Evolutionary conservation across 2,797 vertebrate species (phyloP).

Genomic region (Oceanodroma leucorhoa): DNA sequence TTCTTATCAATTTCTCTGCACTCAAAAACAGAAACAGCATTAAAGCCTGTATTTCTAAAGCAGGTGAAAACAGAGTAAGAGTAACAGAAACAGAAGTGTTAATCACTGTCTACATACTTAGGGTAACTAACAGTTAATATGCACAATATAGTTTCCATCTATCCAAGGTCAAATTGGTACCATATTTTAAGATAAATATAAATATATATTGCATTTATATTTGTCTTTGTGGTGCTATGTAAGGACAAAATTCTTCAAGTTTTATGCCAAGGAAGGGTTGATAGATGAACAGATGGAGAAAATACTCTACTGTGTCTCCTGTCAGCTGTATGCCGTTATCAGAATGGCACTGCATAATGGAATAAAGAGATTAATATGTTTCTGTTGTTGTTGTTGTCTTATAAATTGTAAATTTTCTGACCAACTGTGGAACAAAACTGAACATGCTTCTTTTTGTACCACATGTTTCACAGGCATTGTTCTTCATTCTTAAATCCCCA

Average conservation of each 20-base stretch:
- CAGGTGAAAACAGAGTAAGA: background rate
- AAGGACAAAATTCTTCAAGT: background rate
- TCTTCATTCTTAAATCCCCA: background rate
- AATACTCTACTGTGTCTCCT: background rate
- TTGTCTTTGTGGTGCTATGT: background rate
- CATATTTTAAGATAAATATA: background rate
- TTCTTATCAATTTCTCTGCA: background rate
- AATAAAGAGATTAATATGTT: slow-evolving; percentile 1
- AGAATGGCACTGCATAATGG: background rate
- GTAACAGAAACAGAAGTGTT: background rate
- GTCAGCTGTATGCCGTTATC: slow-evolving; percentile 11
- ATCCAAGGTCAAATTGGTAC: background rate
- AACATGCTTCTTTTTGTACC: background rate
- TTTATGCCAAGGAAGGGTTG: background rate
- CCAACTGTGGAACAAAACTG: background rate
- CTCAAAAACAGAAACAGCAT: background rate
- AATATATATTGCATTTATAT: background rate
- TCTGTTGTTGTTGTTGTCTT: background rate
- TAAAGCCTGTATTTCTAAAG: background rate
- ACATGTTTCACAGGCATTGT: background rate
- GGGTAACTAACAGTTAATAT: background rate
- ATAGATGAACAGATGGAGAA: slow-evolving; percentile 52
- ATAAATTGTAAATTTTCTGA: background rate
- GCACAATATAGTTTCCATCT: background rate
- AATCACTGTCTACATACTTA: background rate